Evolutionary conservation across 2,113 vertebrate species (phyloP).

Genomic region (Nicator chloris): DNA sequence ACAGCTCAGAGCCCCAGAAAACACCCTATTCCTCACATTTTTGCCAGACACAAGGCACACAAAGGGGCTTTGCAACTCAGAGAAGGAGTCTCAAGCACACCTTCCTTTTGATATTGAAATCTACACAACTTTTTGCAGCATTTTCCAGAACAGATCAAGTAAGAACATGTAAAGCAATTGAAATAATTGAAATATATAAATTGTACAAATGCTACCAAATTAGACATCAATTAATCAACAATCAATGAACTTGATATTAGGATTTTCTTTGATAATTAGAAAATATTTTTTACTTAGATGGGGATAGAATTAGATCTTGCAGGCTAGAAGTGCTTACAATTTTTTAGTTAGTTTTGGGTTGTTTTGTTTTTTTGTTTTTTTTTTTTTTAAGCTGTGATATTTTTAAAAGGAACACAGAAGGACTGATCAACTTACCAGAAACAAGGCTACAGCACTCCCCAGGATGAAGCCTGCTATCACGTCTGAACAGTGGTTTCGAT

Average conservation of each 20-base stretch:
- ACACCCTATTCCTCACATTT: not conserved
- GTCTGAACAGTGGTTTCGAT: conserved; percentile 95
- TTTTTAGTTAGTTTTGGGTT: not conserved
- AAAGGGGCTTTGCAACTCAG: not conserved
- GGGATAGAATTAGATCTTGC: not conserved
- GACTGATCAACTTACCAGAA: conserved; percentile 80
- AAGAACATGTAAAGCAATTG: not conserved
- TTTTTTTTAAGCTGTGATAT: not conserved
- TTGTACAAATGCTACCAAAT: not conserved
- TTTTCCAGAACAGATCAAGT: not conserved
- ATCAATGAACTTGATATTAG: not conserved
- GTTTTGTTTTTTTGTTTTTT: not conserved
- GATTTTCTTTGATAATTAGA: not conserved
- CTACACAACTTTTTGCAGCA: not conserved
- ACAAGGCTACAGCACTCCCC: conserved; percentile 90
- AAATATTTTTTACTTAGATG: not conserved
- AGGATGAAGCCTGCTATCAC: conserved; percentile 95
- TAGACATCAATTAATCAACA: not conserved
- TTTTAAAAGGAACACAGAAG: not conserved
- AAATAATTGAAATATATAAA: not conserved
- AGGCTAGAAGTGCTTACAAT: not conserved
- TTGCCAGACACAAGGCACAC: not conserved
- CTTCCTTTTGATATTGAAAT: not conserved
- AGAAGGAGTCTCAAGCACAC: not conserved
- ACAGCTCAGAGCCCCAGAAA: not conserved